phyloP scores from a whole-genome alignment of 1,140 invertebrate species.

The Meloidogyne floridensis region DNA sequence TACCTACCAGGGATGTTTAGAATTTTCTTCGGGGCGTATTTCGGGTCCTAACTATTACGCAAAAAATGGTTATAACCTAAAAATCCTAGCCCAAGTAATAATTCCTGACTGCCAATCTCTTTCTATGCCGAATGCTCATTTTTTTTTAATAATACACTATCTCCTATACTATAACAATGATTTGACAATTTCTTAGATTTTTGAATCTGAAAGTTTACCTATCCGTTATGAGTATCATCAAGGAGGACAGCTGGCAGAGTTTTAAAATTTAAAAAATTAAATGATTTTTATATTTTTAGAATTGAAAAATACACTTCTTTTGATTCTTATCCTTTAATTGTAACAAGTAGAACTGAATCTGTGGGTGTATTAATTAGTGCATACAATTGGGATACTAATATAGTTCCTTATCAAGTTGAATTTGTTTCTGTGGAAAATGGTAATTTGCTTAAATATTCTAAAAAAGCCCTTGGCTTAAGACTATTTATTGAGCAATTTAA shows the following conservation, averaged over 20 bases:
- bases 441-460: background rate
- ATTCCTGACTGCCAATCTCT: too few relatives aligned
- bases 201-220: slow-evolving; percentile 42
- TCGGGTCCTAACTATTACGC: too few relatives aligned
- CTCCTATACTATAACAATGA: too few relatives aligned
- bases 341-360: slow-evolving; percentile 40
- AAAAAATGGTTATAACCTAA: too few relatives aligned
- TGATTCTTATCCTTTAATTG: slow-evolving; percentile 7
- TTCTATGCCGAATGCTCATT: too few relatives aligned
- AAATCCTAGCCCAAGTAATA: too few relatives aligned
- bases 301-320: background rate
- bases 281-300: slow-evolving; percentile 19
- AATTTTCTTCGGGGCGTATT: too few relatives aligned
- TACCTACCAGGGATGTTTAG: too few relatives aligned
- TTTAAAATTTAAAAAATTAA: background rate
- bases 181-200: background rate
- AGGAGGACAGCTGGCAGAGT: background rate
- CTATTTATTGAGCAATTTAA: too few relatives aligned
- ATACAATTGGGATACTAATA: background rate
- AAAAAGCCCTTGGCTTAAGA: too few relatives aligned
- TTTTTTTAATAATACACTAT: too few relatives aligned
- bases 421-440: background rate
- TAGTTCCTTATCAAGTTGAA: background rate
- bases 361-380: slow-evolving; percentile 26
- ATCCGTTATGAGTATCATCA: background rate